Evolutionary conservation across 2,113 vertebrate species (phyloP).

Genomic region (Embiotoca jacksoni): DNA sequence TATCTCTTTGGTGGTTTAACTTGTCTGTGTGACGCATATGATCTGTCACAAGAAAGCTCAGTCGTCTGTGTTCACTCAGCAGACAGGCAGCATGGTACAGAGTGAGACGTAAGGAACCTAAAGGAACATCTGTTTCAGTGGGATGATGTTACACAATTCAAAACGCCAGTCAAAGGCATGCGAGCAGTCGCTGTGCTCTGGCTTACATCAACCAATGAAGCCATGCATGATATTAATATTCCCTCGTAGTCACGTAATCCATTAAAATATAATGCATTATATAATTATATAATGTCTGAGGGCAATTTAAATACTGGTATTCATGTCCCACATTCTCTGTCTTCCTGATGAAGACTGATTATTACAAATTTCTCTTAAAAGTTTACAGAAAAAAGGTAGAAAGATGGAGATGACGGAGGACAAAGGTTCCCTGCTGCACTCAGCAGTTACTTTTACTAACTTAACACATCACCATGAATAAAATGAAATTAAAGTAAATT

Average conservation of each 20-base stretch:
- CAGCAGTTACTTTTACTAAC: no score
- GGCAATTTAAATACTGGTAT: neutral
- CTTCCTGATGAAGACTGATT: neutral
- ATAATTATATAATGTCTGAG: neutral
- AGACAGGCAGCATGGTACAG: neutral
- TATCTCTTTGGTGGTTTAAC: constrained; percentile 24
- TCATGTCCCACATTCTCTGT: neutral
- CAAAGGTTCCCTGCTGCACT: no score
- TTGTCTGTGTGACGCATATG: constrained; percentile 36
- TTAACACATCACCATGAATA: no score
- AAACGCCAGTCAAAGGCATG: constrained; percentile 3
- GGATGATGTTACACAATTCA: neutral
- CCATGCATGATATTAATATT: neutral
- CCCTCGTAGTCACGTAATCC: neutral
- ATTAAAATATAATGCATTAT: neutral
- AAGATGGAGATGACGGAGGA: no score
- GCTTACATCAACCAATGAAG: neutral
- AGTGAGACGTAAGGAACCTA: neutral
- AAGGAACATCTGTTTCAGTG: neutral
- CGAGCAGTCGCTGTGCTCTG: neutral
- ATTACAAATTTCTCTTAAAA: no score
- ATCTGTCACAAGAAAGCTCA: constrained; percentile 17
- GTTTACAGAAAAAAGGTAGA: no score
- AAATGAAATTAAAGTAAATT: no score
- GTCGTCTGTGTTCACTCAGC: constrained; percentile 8